Conservation (phyloP, 2,797 vertebrate genomes). For the Alcedo quadribrachys region DNA sequence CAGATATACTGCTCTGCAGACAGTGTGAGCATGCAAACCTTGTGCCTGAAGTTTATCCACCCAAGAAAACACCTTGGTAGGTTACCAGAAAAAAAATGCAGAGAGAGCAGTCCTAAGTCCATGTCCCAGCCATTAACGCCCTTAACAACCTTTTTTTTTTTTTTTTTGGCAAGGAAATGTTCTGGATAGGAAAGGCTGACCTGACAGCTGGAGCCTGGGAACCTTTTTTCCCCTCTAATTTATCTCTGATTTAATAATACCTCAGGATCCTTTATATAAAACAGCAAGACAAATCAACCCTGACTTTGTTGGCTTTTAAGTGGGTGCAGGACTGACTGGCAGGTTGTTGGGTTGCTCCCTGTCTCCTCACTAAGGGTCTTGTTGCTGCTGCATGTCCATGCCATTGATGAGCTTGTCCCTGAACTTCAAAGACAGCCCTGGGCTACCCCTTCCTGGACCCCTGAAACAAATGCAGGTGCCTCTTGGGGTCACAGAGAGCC, state of each 20-base stretch:
- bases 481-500: accelerated
- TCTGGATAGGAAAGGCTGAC: background rate
- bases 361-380: background rate
- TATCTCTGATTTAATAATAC: background rate
- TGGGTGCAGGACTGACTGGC: background rate
- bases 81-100: background rate
- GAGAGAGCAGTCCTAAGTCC: accelerated
- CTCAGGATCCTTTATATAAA: background rate
- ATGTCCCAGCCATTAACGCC: background rate
- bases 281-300: background rate
- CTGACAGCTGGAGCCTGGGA: background rate
- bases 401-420: background rate
- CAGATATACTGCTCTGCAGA: background rate
- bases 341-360: background rate
- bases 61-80: background rate
- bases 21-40: background rate
- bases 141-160: background rate
- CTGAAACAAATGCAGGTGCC: accelerated
- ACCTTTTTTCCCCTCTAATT: background rate
- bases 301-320: background rate
- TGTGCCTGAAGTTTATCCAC: background rate
- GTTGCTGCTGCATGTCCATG: accelerated
- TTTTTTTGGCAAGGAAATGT: background rate
- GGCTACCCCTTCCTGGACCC: background rate
- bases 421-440: background rate